Evolutionary conservation across 2,888 invertebrate genomes (phyloP).

Genomic region (Dichetophora obliterata): DNA sequence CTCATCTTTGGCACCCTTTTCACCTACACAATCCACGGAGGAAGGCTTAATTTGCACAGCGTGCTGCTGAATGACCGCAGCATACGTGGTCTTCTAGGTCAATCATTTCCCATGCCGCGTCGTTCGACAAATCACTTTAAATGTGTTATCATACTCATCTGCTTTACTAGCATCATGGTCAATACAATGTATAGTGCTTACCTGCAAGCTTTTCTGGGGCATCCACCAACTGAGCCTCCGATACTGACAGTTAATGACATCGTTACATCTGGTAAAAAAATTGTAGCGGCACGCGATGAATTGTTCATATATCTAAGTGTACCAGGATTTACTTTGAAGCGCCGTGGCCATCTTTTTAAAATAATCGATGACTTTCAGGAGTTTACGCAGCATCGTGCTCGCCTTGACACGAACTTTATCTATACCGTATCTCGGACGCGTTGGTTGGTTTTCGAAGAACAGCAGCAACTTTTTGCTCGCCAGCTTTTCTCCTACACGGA

Average conservation of each 20-base stretch:
- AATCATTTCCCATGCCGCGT: slow-evolving; percentile 50
- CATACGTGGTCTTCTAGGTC: slow-evolving; percentile 55
- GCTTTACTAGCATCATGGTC: slow-evolving; percentile 53
- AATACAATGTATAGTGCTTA: slow-evolving; percentile 55
- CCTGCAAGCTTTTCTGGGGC: slow-evolving; percentile 49
- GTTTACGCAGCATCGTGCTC: slow-evolving; percentile 34
- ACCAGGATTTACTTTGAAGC: neutral
- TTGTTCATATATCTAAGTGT: neutral
- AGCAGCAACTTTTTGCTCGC: slow-evolving; percentile 48
- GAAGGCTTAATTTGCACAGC: neutral
- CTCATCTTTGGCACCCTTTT: slow-evolving; percentile 49
- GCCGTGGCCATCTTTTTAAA: neutral
- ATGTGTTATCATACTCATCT: slow-evolving; percentile 46
- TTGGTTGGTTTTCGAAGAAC: slow-evolving; percentile 50
- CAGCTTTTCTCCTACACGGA: slow-evolving; percentile 50
- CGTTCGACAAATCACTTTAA: slow-evolving; percentile 43
- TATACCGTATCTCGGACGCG: slow-evolving; percentile 46
- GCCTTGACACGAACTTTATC: slow-evolving; percentile 47
- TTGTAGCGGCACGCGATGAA: slow-evolving; percentile 6
- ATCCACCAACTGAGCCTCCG: slow-evolving; percentile 45
- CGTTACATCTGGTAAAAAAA: slow-evolving; percentile 3
- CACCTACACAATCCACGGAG: neutral
- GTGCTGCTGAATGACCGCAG: slow-evolving; percentile 53
- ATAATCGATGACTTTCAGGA: slow-evolving; percentile 13
- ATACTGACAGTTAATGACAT: slow-evolving; percentile 41